Percentiles rank a stretch among this genome's conserved stretches.
Evolutionary conservation across 2,888 invertebrate species (phyloP).

Genomic region (Gibbula magus): DNA sequence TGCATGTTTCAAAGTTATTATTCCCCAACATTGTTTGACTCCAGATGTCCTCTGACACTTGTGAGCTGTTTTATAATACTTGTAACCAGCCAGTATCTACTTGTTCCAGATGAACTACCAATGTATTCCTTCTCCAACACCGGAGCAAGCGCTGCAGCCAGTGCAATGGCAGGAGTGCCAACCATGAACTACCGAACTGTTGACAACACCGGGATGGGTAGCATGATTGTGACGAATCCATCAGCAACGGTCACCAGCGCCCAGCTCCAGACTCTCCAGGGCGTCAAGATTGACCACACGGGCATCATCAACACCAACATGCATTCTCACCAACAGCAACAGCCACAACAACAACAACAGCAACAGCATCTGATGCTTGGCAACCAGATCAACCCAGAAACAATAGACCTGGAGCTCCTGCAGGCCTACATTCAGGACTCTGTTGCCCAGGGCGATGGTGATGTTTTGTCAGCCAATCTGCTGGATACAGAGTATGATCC

Average conservation of each 20-base stretch:
- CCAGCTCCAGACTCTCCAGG: background rate
- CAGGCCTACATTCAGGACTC: constrained; percentile 39
- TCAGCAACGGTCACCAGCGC: constrained; percentile 25
- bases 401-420: constrained; percentile 42
- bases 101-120: constrained; percentile 35
- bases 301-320: constrained; percentile 38
- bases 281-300: constrained; percentile 27
- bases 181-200: constrained; percentile 40
- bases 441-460: constrained; percentile 44
- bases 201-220: constrained; percentile 51
- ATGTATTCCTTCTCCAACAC: constrained; percentile 46
- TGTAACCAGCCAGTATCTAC: no score
- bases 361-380: constrained; percentile 26
- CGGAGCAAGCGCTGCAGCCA: constrained; percentile 36
- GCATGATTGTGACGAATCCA: constrained; percentile 39
- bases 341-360: constrained; percentile 42
- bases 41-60: no score
- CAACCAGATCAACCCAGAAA: constrained; percentile 1
- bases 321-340: constrained; percentile 38
- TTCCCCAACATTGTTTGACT: no score
- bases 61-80: no score
- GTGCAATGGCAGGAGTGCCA: constrained; percentile 26
- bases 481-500: constrained; percentile 47
- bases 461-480: constrained; percentile 44
- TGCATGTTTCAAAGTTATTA: no score